Conservation (phyloP, 37 sponge, comb jelly and placozoan species). For the Haliclona indistincta region DNA sequence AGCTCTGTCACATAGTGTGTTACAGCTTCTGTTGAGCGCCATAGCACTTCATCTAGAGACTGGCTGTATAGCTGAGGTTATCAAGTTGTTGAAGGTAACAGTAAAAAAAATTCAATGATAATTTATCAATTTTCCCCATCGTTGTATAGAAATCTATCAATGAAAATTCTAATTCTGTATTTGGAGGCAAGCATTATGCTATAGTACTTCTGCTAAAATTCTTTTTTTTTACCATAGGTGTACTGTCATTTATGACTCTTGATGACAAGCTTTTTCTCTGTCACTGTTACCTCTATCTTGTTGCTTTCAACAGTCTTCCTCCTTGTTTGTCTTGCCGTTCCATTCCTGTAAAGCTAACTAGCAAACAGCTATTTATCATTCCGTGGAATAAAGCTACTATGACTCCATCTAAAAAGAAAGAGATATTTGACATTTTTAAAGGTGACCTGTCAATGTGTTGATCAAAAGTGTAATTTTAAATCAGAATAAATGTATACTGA, state of each 20-base stretch:
- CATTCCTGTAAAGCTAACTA: background rate
- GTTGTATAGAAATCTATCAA: too few relatives aligned
- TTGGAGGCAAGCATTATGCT: too few relatives aligned
- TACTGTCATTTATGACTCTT: background rate
- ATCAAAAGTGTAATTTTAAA: too few relatives aligned
- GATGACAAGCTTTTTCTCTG: background rate
- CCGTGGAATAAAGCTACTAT: too few relatives aligned
- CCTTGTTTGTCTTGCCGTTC: background rate
- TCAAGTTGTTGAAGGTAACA: background rate
- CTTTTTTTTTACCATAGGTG: background rate
- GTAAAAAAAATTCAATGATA: too few relatives aligned
- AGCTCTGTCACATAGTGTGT: constrained; percentile 13
- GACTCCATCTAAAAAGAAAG: too few relatives aligned
- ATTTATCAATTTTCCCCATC: too few relatives aligned
- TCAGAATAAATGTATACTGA: too few relatives aligned
- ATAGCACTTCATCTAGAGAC: constrained; percentile 18
- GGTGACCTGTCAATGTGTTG: too few relatives aligned
- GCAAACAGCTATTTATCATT: background rate
- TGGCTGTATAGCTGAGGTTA: constrained; percentile 7
- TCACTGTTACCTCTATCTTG: background rate
- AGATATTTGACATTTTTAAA: too few relatives aligned
- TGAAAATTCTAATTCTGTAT: too few relatives aligned
- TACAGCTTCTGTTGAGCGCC: constrained; percentile 29
- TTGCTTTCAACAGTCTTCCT: background rate
- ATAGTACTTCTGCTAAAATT: too few relatives aligned